These are phyloP conservation scores for Magallana ariakensis DNA, from an alignment of 1,140 invertebrate species.

Conservation along the genomic window DNA sequence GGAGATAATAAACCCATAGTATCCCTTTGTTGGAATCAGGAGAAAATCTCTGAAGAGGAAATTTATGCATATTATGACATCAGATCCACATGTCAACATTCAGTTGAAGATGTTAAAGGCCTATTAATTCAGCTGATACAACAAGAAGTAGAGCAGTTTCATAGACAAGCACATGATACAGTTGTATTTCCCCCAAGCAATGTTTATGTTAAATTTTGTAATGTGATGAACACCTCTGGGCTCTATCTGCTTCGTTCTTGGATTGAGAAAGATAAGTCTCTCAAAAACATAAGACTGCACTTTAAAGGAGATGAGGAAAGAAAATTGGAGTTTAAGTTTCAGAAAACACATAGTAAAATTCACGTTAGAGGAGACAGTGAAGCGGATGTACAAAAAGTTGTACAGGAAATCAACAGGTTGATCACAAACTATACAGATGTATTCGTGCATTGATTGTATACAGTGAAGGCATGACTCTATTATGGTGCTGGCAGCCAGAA, in stretches of 20 bases:
- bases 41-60: background rate
- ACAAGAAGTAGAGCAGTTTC: background rate
- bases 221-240: background rate
- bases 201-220: background rate
- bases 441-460: background rate
- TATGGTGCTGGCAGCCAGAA: no score
- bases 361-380: background rate
- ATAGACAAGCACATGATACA: background rate
- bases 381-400: background rate
- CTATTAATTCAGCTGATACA: background rate
- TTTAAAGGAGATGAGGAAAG: background rate
- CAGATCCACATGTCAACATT: background rate
- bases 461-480: no score
- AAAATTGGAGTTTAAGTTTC: background rate
- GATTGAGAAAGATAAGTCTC: background rate
- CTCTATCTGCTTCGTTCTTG: background rate
- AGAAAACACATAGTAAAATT: background rate
- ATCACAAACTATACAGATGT: conserved; percentile 21
- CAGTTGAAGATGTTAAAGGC: background rate
- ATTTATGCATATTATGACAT: conserved; percentile 4
- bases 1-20: background rate
- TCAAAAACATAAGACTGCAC: background rate
- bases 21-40: background rate
- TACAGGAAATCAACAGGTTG: background rate
- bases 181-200: background rate